phyloP scores from a whole-genome alignment of 2,888 invertebrate genomes.

The Acutogordius australiensis region DNA sequence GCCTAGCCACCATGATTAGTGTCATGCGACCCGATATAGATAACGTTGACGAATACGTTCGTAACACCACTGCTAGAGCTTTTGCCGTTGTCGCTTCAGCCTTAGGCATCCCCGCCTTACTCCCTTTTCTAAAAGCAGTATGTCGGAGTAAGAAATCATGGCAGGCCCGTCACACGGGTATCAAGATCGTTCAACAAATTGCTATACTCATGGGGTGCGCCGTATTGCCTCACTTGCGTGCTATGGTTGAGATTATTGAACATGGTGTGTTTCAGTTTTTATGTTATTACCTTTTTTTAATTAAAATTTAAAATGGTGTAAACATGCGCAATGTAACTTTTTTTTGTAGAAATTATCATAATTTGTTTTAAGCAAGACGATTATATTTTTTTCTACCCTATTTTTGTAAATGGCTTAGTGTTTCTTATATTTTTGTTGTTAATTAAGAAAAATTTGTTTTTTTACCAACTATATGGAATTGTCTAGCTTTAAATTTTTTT shows the following conservation, averaged over 20 bases:
- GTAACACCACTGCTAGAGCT: constrained; percentile 92
- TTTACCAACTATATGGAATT: too few species aligned
- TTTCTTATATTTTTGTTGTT: too few species aligned
- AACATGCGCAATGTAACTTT: not conserved
- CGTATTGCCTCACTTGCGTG: constrained; percentile 82
- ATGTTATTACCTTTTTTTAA: not conserved
- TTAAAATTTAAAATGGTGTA: not conserved
- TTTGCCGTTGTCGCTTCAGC: constrained; percentile 99
- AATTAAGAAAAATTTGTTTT: too few species aligned
- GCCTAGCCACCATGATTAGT: constrained; percentile 95
- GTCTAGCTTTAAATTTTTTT: too few species aligned
- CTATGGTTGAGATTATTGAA: constrained; percentile 92
- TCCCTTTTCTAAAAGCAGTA: constrained; percentile 92
- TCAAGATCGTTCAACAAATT: constrained; percentile 98
- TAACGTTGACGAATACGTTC: constrained; percentile 77
- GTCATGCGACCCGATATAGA: constrained; percentile 99
- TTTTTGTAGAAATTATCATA: not conserved
- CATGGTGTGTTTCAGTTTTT: constrained; percentile 36
- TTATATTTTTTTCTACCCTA: not conserved
- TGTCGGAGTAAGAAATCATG: constrained; percentile 97
- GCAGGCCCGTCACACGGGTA: constrained; percentile 91
- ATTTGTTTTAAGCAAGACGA: not conserved
- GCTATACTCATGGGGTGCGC: constrained; percentile 99
- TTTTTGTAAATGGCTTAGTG: not conserved
- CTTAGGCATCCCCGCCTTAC: constrained; percentile 71